Evolutionary conservation across 64 coral and sea anemone genomes (phyloP).

Genomic region (Acropora tenuis): DNA sequence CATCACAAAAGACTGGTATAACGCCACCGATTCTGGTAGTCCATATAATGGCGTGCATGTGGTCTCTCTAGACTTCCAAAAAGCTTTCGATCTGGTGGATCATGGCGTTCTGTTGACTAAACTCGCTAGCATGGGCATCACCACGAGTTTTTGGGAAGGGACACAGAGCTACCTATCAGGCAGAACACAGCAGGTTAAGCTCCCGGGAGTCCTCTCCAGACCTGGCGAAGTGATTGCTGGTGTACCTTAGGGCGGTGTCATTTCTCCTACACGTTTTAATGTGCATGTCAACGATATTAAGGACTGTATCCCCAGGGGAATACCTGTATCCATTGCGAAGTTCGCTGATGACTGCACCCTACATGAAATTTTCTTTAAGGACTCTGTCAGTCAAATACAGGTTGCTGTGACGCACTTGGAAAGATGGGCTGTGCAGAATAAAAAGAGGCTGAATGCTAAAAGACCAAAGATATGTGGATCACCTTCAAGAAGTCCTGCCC

Average conservation of each 20-base stretch:
- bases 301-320: not conserved
- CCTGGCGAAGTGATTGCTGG: not conserved
- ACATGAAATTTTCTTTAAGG: slow-evolving; percentile 13
- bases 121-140: slow-evolving; percentile 8
- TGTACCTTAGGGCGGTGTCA: slow-evolving; percentile 23
- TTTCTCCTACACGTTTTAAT: slow-evolving; percentile 37
- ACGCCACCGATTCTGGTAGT: not conserved
- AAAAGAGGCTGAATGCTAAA: slow-evolving; percentile 6
- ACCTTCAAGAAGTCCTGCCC: not conserved
- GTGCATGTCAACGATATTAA: slow-evolving; percentile 24
- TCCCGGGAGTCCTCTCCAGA: slow-evolving; percentile 21
- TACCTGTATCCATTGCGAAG: slow-evolving; percentile 4
- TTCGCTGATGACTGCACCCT: slow-evolving; percentile 25
- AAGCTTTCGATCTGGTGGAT: slow-evolving; percentile 63
- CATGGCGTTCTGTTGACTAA: slow-evolving; percentile 44
- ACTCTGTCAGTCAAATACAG: slow-evolving; percentile 19
- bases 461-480: not conserved
- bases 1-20: slow-evolving; percentile 52
- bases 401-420: slow-evolving; percentile 5
- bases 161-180: slow-evolving; percentile 19
- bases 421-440: slow-evolving; percentile 5
- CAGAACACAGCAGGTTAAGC: not conserved
- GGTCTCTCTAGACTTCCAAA: slow-evolving; percentile 48
- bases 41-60: slow-evolving; percentile 17
- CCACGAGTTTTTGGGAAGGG: slow-evolving; percentile 32